phyloP scores from a whole-genome alignment of 2,113 vertebrate genomes.

The Menidia beryllina region DNA sequence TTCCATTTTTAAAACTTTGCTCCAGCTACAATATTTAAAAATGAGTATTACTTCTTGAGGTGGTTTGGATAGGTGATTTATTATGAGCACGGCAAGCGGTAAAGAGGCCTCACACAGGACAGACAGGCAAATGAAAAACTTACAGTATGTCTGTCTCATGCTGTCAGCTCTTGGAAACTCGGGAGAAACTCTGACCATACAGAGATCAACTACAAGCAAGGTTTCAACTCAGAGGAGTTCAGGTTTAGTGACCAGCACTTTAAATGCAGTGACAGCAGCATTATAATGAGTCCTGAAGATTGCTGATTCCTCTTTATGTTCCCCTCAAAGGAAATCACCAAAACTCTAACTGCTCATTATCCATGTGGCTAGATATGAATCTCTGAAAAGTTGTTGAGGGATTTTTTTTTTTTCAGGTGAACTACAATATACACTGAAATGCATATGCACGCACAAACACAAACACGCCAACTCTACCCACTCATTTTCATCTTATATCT shows the following conservation, averaged over 20 bases:
- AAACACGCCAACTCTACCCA: slow-evolving; percentile 46
- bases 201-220: not conserved
- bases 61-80: slow-evolving; percentile 37
- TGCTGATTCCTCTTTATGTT: slow-evolving; percentile 70
- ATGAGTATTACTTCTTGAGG: slow-evolving; percentile 38
- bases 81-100: slow-evolving; percentile 20
- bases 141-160: too few relatives aligned
- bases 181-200: not conserved
- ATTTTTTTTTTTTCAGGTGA: slow-evolving; percentile 20
- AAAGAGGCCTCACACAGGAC: not conserved
- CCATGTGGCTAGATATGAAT: slow-evolving; percentile 61
- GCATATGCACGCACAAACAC: slow-evolving; percentile 7
- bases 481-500: slow-evolving; percentile 64
- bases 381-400: slow-evolving; percentile 42
- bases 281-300: slow-evolving; percentile 75
- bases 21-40: slow-evolving; percentile 42
- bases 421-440: slow-evolving; percentile 8
- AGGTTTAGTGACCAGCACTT: slow-evolving; percentile 70
- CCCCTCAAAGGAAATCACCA: slow-evolving; percentile 74
- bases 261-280: slow-evolving; percentile 78
- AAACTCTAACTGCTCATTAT: slow-evolving; percentile 77
- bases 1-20: slow-evolving; percentile 37
- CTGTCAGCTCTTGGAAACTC: slow-evolving; percentile 17
- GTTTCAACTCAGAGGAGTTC: slow-evolving; percentile 40
- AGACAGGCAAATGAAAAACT: slow-evolving; percentile 14